These are phyloP conservation scores for Meganola albula DNA, from an alignment of 2,888 invertebrate species.

Conservation along the genomic window DNA sequence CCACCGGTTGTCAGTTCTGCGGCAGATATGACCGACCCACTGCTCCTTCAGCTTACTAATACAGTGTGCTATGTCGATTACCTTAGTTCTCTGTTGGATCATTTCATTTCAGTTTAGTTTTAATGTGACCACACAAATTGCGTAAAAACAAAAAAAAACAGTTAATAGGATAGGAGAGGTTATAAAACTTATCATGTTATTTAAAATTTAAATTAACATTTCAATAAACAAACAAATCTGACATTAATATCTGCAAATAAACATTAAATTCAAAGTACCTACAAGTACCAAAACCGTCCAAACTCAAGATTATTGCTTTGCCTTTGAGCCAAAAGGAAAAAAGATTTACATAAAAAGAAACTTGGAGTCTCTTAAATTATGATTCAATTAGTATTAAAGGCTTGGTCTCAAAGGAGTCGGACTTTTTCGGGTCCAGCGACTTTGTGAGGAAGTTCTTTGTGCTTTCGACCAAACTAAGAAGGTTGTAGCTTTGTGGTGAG, in stretches of 20 bases:
- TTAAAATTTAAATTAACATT: no score
- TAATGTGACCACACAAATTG: no score
- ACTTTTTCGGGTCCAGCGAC: constrained; percentile 69
- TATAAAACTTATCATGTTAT: no score
- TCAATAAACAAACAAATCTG: constrained; percentile 11
- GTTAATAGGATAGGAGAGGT: no score
- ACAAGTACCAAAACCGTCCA: constrained; percentile 47
- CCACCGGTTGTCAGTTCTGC: no score
- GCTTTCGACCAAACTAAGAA: constrained; percentile 68
- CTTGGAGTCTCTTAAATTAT: constrained; percentile 71
- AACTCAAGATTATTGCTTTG: constrained; percentile 61
- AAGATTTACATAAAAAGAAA: constrained; percentile 77
- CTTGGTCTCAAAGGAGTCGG: constrained; percentile 69
- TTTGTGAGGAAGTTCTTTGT: constrained; percentile 62
- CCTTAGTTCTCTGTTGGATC: no score
- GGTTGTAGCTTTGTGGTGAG: constrained; percentile 57
- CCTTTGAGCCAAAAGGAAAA: constrained; percentile 61
- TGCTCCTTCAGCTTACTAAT: no score
- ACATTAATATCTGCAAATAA: constrained; percentile 12
- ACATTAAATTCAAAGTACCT: constrained; percentile 44
- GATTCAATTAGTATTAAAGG: constrained; percentile 78
- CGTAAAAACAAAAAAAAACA: no score
- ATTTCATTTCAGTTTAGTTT: no score
- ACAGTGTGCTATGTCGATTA: no score
- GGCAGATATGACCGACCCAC: no score